phyloP scores from a whole-genome alignment of 2,113 vertebrate species.

The Bothrops jararaca region DNA sequence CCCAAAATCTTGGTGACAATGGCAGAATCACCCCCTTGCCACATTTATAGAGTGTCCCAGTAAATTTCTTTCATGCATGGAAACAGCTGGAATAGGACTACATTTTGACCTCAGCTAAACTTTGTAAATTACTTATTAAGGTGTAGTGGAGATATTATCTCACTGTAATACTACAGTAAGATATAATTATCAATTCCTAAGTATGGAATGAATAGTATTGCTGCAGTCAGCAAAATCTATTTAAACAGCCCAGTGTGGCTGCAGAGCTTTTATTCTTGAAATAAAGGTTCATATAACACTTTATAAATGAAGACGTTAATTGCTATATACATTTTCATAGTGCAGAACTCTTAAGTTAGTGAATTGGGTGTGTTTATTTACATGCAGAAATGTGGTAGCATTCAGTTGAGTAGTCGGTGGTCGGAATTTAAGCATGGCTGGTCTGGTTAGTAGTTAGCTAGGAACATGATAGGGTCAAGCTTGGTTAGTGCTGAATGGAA shows the following conservation, averaged over 20 bases:
- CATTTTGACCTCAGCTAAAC: not conserved
- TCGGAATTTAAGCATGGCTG: not conserved
- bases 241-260: not conserved
- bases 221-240: not conserved
- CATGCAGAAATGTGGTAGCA: not conserved
- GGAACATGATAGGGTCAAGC: not conserved
- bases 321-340: not conserved
- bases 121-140: not conserved
- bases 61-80: not conserved
- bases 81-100: not conserved
- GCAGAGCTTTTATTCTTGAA: not conserved
- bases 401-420: not conserved
- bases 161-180: not conserved
- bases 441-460: not conserved
- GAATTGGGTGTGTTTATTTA: not conserved
- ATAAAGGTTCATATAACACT: not conserved
- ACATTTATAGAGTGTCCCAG: not conserved
- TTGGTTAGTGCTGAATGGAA: not conserved
- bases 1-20: not conserved
- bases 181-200: not conserved
- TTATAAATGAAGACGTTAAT: not conserved
- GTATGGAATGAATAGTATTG: not conserved
- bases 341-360: not conserved
- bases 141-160: not conserved
- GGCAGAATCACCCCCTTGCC: not conserved